A percentile compares a stretch with the other conserved stretches of the same genome.
These are phyloP conservation scores for Trinorchestia longiramus DNA, from an alignment of 1,140 invertebrate species.

Conservation along the genomic window DNA sequence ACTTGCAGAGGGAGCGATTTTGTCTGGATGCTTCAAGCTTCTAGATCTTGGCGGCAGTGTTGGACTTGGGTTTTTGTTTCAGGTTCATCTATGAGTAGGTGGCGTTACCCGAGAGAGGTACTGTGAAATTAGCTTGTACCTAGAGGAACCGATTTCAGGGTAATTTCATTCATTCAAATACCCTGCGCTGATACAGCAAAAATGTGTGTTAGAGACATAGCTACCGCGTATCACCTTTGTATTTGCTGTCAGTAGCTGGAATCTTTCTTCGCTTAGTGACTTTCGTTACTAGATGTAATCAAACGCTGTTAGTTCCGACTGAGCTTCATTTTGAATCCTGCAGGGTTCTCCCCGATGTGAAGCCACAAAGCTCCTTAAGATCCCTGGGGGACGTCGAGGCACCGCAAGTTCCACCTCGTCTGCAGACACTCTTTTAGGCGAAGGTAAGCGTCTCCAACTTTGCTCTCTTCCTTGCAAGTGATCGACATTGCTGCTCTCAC, in stretches of 20 bases:
- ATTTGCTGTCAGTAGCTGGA: neutral
- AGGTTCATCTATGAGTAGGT: too few species aligned
- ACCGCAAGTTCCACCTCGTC: slow-evolving; percentile 58
- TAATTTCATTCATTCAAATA: too few species aligned
- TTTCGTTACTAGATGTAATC: neutral
- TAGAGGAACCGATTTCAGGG: too few species aligned
- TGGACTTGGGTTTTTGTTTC: too few species aligned
- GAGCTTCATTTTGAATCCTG: neutral
- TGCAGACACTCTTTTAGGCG: slow-evolving; percentile 60
- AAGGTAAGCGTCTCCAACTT: slow-evolving; percentile 27
- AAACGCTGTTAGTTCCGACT: neutral
- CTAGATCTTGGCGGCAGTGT: too few species aligned
- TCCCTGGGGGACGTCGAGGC: slow-evolving; percentile 58
- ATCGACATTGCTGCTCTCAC: too few species aligned
- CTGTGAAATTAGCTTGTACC: too few species aligned
- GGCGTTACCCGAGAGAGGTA: too few species aligned
- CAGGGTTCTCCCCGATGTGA: slow-evolving; percentile 57
- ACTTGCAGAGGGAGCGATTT: too few species aligned
- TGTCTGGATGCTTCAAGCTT: too few species aligned
- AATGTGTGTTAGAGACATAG: neutral
- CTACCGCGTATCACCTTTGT: neutral
- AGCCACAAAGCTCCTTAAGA: slow-evolving; percentile 59
- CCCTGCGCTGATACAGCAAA: neutral
- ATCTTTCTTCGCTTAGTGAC: neutral
- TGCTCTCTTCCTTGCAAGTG: neutral